These are phyloP conservation scores for Parapsyche elsis DNA, from an alignment of 1,140 invertebrate genomes.

Conservation along the genomic window DNA sequence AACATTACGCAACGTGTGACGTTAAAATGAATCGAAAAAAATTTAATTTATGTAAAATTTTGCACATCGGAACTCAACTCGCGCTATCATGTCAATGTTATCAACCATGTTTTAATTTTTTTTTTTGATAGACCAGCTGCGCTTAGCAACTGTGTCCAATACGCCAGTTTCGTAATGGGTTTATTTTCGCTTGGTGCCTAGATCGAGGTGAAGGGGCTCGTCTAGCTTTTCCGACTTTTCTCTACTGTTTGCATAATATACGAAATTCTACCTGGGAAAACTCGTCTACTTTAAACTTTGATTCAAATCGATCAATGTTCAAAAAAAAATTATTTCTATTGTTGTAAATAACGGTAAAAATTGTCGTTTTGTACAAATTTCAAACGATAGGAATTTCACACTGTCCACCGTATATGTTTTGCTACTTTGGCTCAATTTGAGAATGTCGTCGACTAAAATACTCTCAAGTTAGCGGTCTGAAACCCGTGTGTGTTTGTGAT, in stretches of 20 bases:
- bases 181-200: neutral
- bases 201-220: neutral
- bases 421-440: neutral
- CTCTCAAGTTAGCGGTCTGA: neutral
- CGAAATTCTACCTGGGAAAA: no score
- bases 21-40: neutral
- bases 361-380: no score
- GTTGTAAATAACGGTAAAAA: no score
- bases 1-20: constrained; percentile 4
- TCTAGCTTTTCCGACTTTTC: no score
- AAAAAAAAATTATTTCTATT: no score
- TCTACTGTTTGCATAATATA: no score
- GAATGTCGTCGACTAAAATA: neutral
- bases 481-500: neutral
- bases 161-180: constrained; percentile 18
- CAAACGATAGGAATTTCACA: no score
- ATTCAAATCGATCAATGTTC: no score
- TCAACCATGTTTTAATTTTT: neutral
- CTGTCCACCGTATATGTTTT: no score
- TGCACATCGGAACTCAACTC: no score
- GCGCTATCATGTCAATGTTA: neutral
- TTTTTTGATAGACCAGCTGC: neutral
- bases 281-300: no score
- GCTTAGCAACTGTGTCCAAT: constrained; percentile 10
- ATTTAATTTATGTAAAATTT: neutral